phyloP scores from a whole-genome alignment of 2,113 vertebrate species.

The Dermatemys mawii region DNA sequence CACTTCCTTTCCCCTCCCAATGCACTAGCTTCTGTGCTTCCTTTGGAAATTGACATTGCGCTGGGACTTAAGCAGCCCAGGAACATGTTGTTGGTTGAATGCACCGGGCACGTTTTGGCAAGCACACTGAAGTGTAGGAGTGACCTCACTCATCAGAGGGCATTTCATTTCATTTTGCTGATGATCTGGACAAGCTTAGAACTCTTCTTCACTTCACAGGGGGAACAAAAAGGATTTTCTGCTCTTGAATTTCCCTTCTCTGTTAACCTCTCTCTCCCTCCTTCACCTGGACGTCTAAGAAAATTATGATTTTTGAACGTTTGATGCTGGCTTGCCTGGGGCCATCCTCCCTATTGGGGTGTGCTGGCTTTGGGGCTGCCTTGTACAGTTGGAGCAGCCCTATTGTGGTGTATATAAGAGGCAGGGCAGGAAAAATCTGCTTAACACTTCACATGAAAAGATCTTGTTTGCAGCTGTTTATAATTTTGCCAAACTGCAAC shows the following conservation, averaged over 20 bases:
- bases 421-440: too few species aligned
- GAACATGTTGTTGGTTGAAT: accelerated
- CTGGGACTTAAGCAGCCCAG: background rate
- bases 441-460: too few species aligned
- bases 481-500: too few species aligned
- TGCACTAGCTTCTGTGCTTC: background rate
- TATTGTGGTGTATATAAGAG: too few species aligned
- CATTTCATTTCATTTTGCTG: slow-evolving; percentile 50
- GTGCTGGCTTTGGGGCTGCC: background rate
- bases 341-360: background rate
- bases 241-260: slow-evolving; percentile 30
- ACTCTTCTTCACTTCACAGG: accelerated
- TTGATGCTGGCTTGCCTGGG: background rate
- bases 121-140: background rate
- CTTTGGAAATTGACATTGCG: background rate
- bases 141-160: slow-evolving; percentile 10
- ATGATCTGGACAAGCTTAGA: slow-evolving; percentile 32
- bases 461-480: too few species aligned
- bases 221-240: background rate
- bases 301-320: background rate
- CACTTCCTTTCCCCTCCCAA: accelerated
- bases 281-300: background rate
- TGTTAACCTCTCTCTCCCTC: background rate
- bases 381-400: background rate
- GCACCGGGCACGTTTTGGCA: background rate